Evolutionary conservation across 2,113 vertebrate species (phyloP).

Genomic region (Neodon shergylaensis): DNA sequence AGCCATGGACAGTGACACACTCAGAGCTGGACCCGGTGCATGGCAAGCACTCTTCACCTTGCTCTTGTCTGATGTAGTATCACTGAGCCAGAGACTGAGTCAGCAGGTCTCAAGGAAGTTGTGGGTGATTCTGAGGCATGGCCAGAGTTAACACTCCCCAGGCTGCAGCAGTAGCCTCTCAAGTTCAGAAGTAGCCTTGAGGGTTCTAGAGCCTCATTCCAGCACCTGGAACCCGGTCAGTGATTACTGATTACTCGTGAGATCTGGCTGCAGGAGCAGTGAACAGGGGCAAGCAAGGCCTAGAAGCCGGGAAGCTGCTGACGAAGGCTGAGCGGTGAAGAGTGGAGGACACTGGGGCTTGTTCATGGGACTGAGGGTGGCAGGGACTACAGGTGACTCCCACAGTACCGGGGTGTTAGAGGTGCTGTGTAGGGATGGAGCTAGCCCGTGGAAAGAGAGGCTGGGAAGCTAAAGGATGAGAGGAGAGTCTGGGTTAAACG

Average conservation of each 20-base stretch:
- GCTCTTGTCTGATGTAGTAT: background rate
- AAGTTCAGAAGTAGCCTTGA: background rate
- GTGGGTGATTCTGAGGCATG: background rate
- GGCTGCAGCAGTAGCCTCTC: background rate
- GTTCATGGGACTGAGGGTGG: background rate
- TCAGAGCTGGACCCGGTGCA: background rate
- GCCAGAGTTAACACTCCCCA: background rate
- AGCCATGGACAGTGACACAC: rapidly evolving
- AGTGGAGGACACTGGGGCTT: background rate
- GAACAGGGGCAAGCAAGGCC: background rate
- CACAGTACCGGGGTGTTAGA: background rate
- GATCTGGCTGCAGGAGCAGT: background rate
- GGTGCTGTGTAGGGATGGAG: background rate
- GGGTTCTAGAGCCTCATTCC: background rate
- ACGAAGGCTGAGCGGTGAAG: background rate
- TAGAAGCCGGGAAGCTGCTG: background rate
- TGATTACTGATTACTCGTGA: background rate
- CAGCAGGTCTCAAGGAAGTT: background rate
- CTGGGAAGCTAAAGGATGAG: background rate
- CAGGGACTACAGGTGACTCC: background rate
- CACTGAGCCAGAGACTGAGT: background rate
- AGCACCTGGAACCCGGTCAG: background rate
- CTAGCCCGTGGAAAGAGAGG: background rate
- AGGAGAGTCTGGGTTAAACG: background rate
- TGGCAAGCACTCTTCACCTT: rapidly evolving